Evolutionary conservation across 2,113 vertebrate species (phyloP).

Genomic region (Theristicus caerulescens): DNA sequence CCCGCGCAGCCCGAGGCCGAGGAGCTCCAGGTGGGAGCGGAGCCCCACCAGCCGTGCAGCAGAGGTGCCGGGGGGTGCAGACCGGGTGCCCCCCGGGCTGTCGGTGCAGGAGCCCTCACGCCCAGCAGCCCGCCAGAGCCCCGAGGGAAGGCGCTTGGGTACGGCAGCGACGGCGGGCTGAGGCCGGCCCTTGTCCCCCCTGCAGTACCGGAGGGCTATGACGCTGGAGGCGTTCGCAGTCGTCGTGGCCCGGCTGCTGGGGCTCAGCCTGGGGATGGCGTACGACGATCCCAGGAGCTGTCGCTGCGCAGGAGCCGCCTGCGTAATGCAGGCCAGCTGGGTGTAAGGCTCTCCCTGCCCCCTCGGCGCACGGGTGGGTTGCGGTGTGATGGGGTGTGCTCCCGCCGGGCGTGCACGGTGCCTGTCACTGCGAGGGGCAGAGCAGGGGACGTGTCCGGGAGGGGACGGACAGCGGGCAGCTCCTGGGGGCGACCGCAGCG

Average conservation of each 20-base stretch:
- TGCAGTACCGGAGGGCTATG: slow-evolving; percentile 13
- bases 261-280: slow-evolving; percentile 51
- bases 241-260: slow-evolving; percentile 51
- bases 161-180: not conserved
- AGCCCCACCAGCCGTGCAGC: not conserved
- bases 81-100: not conserved
- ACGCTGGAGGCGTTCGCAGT: slow-evolving; percentile 51
- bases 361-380: too few species aligned
- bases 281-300: slow-evolving; percentile 40
- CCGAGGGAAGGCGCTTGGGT: not conserved
- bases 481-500: not conserved
- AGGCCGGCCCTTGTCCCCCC: not conserved
- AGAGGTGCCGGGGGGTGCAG: not conserved
- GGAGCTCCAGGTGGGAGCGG: not conserved
- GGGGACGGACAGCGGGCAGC: not conserved
- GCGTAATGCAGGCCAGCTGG: slow-evolving; percentile 52
- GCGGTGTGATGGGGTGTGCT: not conserved
- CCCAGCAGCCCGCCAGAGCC: not conserved
- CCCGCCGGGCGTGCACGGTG: accelerated
- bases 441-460: not conserved
- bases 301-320: slow-evolving; percentile 7
- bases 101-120: not conserved
- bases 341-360: slow-evolving; percentile 37
- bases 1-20: not conserved
- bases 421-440: not conserved